Base-by-base conservation (phyloP, 2,888 invertebrate species). In the Ceramica pisi region DNA sequence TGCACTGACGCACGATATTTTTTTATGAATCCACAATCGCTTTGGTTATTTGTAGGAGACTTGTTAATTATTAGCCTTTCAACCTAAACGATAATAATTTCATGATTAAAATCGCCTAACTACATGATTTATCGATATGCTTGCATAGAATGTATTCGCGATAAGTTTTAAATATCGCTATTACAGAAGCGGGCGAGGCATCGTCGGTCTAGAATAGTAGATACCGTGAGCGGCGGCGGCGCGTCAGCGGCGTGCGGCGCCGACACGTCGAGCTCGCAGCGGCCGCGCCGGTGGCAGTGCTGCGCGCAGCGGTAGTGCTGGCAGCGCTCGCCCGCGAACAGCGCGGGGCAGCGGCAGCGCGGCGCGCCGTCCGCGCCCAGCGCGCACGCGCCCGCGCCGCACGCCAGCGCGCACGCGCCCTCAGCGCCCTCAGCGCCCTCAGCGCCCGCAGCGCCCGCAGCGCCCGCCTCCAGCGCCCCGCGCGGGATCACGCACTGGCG, bases 381-480 rank as follows among this genome's bases (percentile, higher is more conserved):
- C 89, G 97, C 97, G 93, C 98, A 98, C 62, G 96, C 91, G 98
- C 67, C 75, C 59, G 67, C 71, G 73, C 80, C 78, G 78, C 69
- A 57, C 82, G 65, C 65, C 79, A 67, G 59, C 67, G 67, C 2
- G 64, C 79, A 81, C 56, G 44, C 26, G 61, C 55, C 51, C 2
- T 38, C 16, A 19, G 12, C 50, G 0, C 23, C n/a, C n/a, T n/a
- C n/a, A n/a, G n/a, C n/a, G n/a, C n/a, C n/a, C n/a, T n/a, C 21
- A 5, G 1, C 41, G 41, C 41, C 31, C 2, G 14, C 50, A 6
- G 31, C 31, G 2, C 6, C 6, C 0, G 31, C 31, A 6, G 31
- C 10, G 23, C 16, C 31, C 26, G 1, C 26, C 0, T 59, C 23
- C 35, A 5, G 19, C 3, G 75, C 23, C 51, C 80, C 53, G 74